Evolutionary conservation across 1,140 invertebrate genomes (phyloP).

Genomic region (Drosophila aff.): DNA sequence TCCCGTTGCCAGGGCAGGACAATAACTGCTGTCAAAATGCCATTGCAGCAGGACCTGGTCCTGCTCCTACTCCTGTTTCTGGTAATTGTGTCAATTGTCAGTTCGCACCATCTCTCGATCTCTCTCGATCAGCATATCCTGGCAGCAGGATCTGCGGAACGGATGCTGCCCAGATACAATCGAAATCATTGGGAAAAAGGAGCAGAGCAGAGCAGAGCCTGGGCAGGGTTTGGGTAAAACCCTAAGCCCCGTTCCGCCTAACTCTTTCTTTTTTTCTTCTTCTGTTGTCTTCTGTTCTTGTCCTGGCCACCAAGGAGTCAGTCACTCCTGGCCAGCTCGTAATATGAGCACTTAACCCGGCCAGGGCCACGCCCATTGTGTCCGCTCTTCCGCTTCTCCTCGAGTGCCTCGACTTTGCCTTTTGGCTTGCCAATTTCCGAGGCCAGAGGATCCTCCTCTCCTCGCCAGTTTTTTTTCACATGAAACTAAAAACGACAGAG

Average conservation of each 20-base stretch:
- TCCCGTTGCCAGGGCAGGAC: constrained; percentile 38
- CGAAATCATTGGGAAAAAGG: constrained; percentile 34
- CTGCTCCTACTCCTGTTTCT: background rate
- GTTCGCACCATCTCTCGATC: constrained; percentile 61
- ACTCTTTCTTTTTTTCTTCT: constrained; percentile 55
- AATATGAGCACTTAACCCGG: constrained; percentile 76
- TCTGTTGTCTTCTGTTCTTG: constrained; percentile 45
- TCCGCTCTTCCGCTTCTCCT: constrained; percentile 42
- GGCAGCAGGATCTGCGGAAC: constrained; percentile 9
- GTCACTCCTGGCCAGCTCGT: constrained; percentile 70
- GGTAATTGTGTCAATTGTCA: constrained; percentile 79
- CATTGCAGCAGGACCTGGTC: constrained; percentile 2
- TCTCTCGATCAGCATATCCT: constrained; percentile 6
- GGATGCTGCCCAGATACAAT: constrained; percentile 43
- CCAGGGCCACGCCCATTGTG: constrained; percentile 61
- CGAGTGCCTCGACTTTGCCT: constrained; percentile 21
- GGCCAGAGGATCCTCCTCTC: background rate
- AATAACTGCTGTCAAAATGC: constrained; percentile 71
- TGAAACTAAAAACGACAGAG: constrained; percentile 69
- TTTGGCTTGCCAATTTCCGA: constrained; percentile 29
- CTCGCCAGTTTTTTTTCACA: constrained; percentile 58
- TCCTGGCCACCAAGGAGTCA: constrained; percentile 8
- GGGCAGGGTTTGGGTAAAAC: background rate
- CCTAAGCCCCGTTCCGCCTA: constrained; percentile 55
- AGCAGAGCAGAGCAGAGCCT: background rate